Percentiles rank a stretch among this genome's conserved stretches.
Conservation (phyloP, 2,888 invertebrate genomes). For the Oligia latruncula region DNA sequence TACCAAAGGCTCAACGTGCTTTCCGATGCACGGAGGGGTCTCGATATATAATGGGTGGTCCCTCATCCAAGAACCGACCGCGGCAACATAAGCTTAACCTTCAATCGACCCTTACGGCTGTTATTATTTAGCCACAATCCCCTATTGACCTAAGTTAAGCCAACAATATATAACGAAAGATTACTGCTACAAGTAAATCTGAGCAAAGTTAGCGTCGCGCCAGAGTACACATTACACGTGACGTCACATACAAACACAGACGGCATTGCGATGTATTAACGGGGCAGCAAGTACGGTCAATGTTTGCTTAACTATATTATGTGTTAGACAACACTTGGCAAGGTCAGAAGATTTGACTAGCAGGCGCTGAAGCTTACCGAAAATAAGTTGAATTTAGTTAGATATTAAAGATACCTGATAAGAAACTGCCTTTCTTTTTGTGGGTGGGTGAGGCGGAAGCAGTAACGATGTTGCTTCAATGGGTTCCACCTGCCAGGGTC, state of each 20-base stretch:
- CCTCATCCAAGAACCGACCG: neutral
- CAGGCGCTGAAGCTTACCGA: constrained; percentile 36
- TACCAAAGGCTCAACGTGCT: neutral
- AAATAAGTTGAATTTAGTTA: constrained; percentile 11
- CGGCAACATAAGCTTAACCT: neutral
- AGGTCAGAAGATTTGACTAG: constrained; percentile 38
- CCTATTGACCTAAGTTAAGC: neutral
- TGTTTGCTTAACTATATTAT: constrained; percentile 42
- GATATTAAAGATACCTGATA: neutral
- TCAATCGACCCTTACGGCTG: neutral
- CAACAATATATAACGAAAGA: neutral
- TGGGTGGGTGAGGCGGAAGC: too few relatives aligned
- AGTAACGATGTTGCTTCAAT: neutral
- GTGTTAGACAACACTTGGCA: constrained; percentile 32
- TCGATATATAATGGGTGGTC: neutral
- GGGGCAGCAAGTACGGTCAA: constrained; percentile 19
- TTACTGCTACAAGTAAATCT: constrained; percentile 27
- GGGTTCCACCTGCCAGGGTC: neutral
- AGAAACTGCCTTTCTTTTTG: neutral
- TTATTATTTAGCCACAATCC: neutral
- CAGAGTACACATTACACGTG: constrained; percentile 39
- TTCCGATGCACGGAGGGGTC: neutral
- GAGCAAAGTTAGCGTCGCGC: constrained; percentile 20
- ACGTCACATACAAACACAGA: constrained; percentile 55
- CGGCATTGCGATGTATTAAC: constrained; percentile 51